phyloP scores from a whole-genome alignment of 2,797 vertebrate species.

The Crocodylus rhombifer region DNA sequence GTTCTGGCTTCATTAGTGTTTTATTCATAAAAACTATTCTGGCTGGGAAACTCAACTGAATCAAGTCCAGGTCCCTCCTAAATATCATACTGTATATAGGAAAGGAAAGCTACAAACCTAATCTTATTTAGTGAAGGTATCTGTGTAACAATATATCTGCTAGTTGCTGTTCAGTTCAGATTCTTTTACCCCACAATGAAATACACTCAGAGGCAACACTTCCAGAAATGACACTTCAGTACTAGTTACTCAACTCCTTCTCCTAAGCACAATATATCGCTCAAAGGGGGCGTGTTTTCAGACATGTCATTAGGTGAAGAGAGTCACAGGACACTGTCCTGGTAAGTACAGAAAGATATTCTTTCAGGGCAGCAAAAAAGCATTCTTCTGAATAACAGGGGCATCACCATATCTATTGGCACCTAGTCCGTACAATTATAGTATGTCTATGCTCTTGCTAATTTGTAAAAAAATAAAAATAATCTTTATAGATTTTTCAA shows the following conservation, averaged over 20 bases:
- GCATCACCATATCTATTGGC: rapidly evolving
- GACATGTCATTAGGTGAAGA: background rate
- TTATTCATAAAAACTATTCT: constrained; percentile 20
- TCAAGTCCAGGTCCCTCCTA: background rate
- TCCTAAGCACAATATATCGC: background rate
- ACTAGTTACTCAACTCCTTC: background rate
- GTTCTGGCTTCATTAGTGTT: constrained; percentile 31
- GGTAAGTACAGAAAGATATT: background rate
- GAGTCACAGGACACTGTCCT: rapidly evolving
- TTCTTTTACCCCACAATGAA: constrained; percentile 29
- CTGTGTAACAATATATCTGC: constrained; percentile 13
- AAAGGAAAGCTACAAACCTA: constrained; percentile 2
- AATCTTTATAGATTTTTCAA: background rate
- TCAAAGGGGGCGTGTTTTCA: background rate
- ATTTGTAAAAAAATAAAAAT: background rate
- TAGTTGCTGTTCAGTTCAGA: background rate
- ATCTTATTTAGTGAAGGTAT: constrained; percentile 2
- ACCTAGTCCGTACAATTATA: rapidly evolving
- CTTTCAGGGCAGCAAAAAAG: background rate
- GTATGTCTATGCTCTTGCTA: too few species aligned
- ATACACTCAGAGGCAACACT: background rate
- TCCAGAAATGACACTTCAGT: background rate
- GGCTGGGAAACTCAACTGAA: constrained; percentile 33
- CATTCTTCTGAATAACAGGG: rapidly evolving
- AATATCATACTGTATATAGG: background rate